phyloP scores from a whole-genome alignment of 1,140 invertebrate genomes.

The Cotesia typhae region DNA sequence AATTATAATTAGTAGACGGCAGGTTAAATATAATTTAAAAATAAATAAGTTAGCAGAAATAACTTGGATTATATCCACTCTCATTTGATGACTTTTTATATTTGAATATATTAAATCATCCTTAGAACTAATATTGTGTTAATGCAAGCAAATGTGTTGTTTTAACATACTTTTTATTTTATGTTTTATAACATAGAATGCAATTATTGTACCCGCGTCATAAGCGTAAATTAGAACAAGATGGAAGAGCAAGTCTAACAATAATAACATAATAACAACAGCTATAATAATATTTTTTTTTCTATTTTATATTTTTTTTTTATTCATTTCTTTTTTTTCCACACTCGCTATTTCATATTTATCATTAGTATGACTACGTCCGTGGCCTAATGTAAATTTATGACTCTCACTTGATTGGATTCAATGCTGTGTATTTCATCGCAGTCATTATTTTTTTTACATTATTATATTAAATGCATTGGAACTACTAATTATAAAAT shows the following conservation, averaged over 20 bases:
- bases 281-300: conserved; percentile 47
- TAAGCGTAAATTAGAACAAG: conserved; percentile 16
- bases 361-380: conserved; percentile 38
- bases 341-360: conserved; percentile 38
- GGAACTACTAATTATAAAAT: conserved; percentile 12
- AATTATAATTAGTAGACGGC: too few species aligned
- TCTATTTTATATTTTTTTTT: conserved; percentile 37
- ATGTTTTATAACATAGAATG: conserved; percentile 7
- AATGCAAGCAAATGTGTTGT: background rate
- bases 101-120: conserved; percentile 3
- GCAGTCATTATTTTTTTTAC: background rate
- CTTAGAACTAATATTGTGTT: background rate
- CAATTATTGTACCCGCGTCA: conserved; percentile 15
- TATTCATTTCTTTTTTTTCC: conserved; percentile 29
- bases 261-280: conserved; percentile 46
- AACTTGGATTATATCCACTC: too few species aligned
- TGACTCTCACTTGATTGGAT: conserved; percentile 45
- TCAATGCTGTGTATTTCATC: conserved; percentile 43
- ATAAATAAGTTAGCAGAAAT: too few species aligned
- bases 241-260: conserved; percentile 30
- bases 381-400: conserved; percentile 44
- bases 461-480: conserved; percentile 9
- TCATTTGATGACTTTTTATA: background rate
- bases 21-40: too few species aligned
- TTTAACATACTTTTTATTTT: conserved; percentile 10